Evolutionary conservation across 64 coral and sea anemone species (phyloP).

Genomic region (Platygyra sinensis): DNA sequence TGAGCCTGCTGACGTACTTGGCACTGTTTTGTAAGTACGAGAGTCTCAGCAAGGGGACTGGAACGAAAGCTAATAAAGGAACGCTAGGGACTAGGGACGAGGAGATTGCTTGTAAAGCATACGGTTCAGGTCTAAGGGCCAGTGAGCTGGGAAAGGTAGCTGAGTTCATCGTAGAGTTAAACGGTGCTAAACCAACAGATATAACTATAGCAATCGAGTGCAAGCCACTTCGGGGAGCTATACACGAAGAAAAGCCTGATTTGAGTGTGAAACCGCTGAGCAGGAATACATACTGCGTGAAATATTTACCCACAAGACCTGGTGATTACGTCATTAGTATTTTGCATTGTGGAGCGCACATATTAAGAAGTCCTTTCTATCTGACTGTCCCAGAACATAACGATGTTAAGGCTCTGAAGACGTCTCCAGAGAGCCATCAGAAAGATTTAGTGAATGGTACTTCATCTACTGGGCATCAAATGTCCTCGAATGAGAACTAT

Average conservation of each 20-base stretch:
- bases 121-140: slow-evolving; percentile 74
- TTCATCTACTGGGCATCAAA: slow-evolving; percentile 12
- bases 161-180: slow-evolving; percentile 85
- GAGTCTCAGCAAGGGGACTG: slow-evolving; percentile 46
- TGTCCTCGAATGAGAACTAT: background rate
- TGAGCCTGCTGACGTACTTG: slow-evolving; percentile 91
- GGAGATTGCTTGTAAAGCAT: slow-evolving; percentile 66
- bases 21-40: slow-evolving; percentile 95
- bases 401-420: background rate
- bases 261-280: slow-evolving; percentile 82
- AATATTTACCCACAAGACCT: slow-evolving; percentile 82
- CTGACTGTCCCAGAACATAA: slow-evolving; percentile 68
- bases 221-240: slow-evolving; percentile 67
- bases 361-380: slow-evolving; percentile 88
- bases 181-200: slow-evolving; percentile 90
- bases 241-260: slow-evolving; percentile 84
- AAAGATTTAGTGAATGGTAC: slow-evolving; percentile 13
- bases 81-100: slow-evolving; percentile 12
- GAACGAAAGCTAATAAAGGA: background rate
- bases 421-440: background rate
- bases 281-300: slow-evolving; percentile 89
- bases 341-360: slow-evolving; percentile 85
- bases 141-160: slow-evolving; percentile 89
- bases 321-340: slow-evolving; percentile 93
- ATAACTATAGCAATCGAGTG: slow-evolving; percentile 98